Evolutionary conservation across 1,140 invertebrate genomes (phyloP).

Genomic region (Pachypsylla venusta): DNA sequence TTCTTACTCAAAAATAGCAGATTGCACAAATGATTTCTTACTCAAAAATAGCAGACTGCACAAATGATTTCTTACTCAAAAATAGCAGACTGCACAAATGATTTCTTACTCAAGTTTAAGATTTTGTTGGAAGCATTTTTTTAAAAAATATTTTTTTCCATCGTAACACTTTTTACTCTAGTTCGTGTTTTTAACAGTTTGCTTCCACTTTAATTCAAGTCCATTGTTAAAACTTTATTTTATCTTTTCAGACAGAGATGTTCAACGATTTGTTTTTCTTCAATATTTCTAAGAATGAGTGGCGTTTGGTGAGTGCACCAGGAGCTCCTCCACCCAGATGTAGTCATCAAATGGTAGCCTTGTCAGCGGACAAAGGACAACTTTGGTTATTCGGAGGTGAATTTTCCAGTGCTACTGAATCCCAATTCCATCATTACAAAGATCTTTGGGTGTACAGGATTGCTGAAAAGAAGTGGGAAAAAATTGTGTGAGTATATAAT

Average conservation of each 20-base stretch:
- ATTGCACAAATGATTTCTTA: too few relatives aligned
- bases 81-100: too few relatives aligned
- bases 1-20: too few relatives aligned
- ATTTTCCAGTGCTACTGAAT: conserved; percentile 74
- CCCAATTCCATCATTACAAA: conserved; percentile 87
- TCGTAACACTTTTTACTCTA: neutral
- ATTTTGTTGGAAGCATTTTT: too few relatives aligned
- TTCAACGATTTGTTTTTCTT: conserved; percentile 77
- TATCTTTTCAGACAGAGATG: conserved; percentile 49
- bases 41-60: too few relatives aligned
- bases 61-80: too few relatives aligned
- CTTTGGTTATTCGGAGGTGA: conserved; percentile 85
- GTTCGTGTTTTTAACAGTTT: too few relatives aligned
- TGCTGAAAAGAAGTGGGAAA: conserved; percentile 71
- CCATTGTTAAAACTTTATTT: conserved; percentile 23
- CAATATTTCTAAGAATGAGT: conserved; percentile 63
- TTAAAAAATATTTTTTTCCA: neutral
- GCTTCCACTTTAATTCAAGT: neutral
- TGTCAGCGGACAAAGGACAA: conserved; percentile 54
- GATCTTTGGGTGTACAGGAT: conserved; percentile 79
- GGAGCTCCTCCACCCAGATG: conserved; percentile 68
- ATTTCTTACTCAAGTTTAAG: too few relatives aligned
- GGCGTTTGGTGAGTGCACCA: conserved; percentile 63
- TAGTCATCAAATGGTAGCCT: conserved; percentile 66
- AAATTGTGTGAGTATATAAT: conserved; percentile 53